These are phyloP conservation scores for Ophraella communa DNA, from an alignment of 2,888 invertebrate genomes.

Conservation along the genomic window DNA sequence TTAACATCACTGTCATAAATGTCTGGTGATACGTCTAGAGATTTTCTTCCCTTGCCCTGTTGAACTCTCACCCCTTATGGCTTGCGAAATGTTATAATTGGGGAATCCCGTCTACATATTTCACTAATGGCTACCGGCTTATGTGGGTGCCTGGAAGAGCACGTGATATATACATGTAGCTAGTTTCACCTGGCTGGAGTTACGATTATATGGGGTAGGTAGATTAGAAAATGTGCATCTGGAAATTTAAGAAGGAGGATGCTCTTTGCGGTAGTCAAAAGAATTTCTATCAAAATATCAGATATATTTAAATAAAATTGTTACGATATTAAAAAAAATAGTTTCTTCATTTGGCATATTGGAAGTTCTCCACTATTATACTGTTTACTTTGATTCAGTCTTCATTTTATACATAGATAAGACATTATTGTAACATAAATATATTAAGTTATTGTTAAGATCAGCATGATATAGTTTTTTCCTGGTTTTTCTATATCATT, in stretches of 20 bases:
- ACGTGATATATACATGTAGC: slow-evolving; percentile 13
- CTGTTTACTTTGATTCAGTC: too few species aligned
- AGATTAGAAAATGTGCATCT: slow-evolving; percentile 15
- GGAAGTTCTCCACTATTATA: too few species aligned
- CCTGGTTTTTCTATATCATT: too few species aligned
- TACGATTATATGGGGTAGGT: slow-evolving; percentile 35
- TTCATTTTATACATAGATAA: too few species aligned
- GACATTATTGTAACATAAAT: too few species aligned
- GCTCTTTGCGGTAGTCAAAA: neutral
- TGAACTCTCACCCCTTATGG: slow-evolving; percentile 38
- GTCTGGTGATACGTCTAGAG: slow-evolving; percentile 27
- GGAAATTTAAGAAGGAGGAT: slow-evolving; percentile 7
- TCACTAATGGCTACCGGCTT: slow-evolving; percentile 41
- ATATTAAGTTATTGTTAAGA: too few species aligned
- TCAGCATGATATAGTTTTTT: too few species aligned
- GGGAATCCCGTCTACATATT: slow-evolving; percentile 40
- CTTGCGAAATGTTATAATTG: slow-evolving; percentile 32
- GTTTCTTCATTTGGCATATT: too few species aligned
- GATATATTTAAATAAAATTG: too few species aligned
- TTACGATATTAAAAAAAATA: too few species aligned
- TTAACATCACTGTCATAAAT: neutral
- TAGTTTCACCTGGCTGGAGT: slow-evolving; percentile 29
- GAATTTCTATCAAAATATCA: too few species aligned
- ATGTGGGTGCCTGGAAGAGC: slow-evolving; percentile 30
- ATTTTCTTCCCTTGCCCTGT: slow-evolving; percentile 38